Evolutionary conservation across 2,888 invertebrate genomes (phyloP).

Genomic region (Seira ritae): DNA sequence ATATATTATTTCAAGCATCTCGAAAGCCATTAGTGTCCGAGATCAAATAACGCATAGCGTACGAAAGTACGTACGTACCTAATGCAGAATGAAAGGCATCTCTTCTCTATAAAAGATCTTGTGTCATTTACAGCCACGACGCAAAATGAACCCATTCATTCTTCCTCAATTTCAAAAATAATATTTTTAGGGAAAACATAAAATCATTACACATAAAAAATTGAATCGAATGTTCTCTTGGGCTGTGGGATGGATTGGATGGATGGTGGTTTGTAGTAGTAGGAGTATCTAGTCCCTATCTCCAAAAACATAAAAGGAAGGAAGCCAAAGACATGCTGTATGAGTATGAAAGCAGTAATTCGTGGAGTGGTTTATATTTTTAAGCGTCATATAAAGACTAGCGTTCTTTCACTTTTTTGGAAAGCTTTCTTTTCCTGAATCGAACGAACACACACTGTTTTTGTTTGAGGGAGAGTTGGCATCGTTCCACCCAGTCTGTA

Average conservation of each 20-base stretch:
- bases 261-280: background rate
- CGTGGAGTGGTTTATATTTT: background rate
- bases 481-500: conserved; percentile 20
- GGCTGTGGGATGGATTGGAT: background rate
- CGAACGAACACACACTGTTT: conserved; percentile 27
- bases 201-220: background rate
- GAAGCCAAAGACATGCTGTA: background rate
- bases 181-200: background rate
- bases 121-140: background rate
- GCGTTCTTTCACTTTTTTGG: conserved; percentile 5
- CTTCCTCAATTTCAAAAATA: no score
- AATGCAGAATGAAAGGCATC: background rate
- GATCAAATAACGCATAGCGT: background rate
- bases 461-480: conserved; percentile 35
- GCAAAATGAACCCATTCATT: conserved; percentile 4
- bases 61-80: no score
- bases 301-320: background rate
- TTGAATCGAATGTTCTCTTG: background rate
- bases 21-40: background rate
- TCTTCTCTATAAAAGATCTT: background rate
- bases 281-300: background rate
- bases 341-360: background rate
- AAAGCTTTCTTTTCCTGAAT: conserved; percentile 1
- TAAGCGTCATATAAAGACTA: background rate
- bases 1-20: background rate